A percentile compares a stretch with the other conserved stretches of the same genome.
phyloP scores from a whole-genome alignment of 2,113 vertebrate species.

The Bothrops jararaca region DNA sequence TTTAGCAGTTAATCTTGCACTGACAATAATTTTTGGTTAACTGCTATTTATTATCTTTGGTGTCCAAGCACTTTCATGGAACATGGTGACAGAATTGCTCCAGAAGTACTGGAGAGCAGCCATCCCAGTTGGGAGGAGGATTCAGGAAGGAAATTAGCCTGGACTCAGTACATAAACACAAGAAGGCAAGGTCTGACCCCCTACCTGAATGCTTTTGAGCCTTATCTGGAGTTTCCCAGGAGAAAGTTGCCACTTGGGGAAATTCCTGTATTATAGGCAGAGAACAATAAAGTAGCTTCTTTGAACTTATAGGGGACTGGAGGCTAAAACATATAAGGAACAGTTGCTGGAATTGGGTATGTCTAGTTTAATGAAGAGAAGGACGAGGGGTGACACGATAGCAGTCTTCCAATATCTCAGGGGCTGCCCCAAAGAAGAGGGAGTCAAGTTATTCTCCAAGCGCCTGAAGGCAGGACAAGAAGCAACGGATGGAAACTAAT shows the following conservation, averaged over 20 bases:
- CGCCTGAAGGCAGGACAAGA: too few relatives aligned
- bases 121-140: not conserved
- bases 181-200: not conserved
- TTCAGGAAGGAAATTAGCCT: not conserved
- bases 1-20: conserved; percentile 43
- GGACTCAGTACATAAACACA: not conserved
- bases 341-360: too few relatives aligned
- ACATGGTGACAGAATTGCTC: conserved; percentile 24
- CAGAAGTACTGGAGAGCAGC: not conserved
- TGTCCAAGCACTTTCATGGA: conserved; percentile 32
- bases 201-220: not conserved
- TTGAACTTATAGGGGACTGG: too few relatives aligned
- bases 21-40: conserved; percentile 23
- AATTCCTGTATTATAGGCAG: not conserved
- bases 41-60: conserved; percentile 28
- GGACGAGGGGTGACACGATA: too few relatives aligned
- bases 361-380: too few relatives aligned
- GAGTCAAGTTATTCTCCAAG: too few relatives aligned
- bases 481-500: too few relatives aligned
- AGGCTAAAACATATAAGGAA: too few relatives aligned
- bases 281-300: too few relatives aligned
- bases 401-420: too few relatives aligned
- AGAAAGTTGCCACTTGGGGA: not conserved
- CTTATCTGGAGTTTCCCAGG: not conserved
- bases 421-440: too few relatives aligned